Evolutionary conservation across 2,888 invertebrate species (phyloP), one percentile per base, ranked within the genome.

Genomic region (Synergus itoensis): DNA sequence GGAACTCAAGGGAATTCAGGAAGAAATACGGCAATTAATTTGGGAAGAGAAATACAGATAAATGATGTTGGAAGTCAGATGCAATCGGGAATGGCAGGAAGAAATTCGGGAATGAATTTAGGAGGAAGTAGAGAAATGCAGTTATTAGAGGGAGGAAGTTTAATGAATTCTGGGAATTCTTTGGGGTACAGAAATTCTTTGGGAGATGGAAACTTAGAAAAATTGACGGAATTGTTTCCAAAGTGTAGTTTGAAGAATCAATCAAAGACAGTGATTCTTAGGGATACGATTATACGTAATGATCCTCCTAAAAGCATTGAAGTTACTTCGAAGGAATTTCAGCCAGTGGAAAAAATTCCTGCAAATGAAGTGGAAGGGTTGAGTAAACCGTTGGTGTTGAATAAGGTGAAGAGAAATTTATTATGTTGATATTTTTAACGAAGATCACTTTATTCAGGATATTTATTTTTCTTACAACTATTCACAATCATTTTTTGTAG

Each of bases 211-310:
- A 69, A 48, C 53, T 73, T 40, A n/a, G 88, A 87, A 36, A 82
- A 79, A 62, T 79, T 84, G 78, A 85, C 86, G 8, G 88, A 89
- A 11, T 64, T 90, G 57, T 92, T 92, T 88, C 90, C 92, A 4
- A 92, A 92, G 83, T 92, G 92, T 80, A 85, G 87, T 16, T 75
- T 90, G 36, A 92, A 92, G 77, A 91, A 81, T 86, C 91, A 91
- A 62, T 84, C 91, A 0, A 91, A 92, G 78, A 91, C 91, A 43
- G 90, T 92, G 16, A 91, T 92, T 81, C 86, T 92, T 14, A 92
- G 91, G 80, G 92, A 92, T 79, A 92, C 92, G 21, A 88, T 83
- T 9, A 92, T 92, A 77, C 87, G 92, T 65, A 91, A 86, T 83
- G 89, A 86, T 65, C 90, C 91, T 77, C 69, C 79, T 67, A 85